A percentile compares a stretch with the other conserved stretches of the same genome.
These are phyloP conservation scores for Phodopus roborovskii DNA, from an alignment of 2,113 vertebrate species.

Conservation along the genomic window DNA sequence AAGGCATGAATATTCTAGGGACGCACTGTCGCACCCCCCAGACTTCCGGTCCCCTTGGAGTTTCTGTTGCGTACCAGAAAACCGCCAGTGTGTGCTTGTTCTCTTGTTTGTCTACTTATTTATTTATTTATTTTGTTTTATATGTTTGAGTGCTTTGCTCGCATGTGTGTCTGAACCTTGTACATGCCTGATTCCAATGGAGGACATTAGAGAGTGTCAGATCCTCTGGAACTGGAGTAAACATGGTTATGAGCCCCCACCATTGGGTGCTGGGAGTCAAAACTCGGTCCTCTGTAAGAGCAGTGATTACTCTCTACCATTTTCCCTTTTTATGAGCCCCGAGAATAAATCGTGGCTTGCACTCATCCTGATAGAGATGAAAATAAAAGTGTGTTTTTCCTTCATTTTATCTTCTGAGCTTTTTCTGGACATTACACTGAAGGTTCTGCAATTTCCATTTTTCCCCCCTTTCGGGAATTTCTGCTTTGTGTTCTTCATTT, in stretches of 20 bases:
- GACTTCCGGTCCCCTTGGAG: accelerated
- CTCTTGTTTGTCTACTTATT: background rate
- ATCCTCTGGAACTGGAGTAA: background rate
- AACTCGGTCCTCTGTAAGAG: too few relatives aligned
- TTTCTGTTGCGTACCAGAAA: accelerated
- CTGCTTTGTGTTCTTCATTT: background rate
- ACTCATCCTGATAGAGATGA: background rate
- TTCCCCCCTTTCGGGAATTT: background rate
- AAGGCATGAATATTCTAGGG: background rate
- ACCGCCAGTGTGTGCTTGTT: background rate
- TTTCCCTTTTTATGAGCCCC: background rate
- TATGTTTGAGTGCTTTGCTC: background rate
- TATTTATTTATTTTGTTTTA: background rate
- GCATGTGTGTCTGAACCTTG: background rate
- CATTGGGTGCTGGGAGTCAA: background rate
- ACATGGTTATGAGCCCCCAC: background rate
- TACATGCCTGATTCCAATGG: background rate
- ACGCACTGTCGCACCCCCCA: background rate
- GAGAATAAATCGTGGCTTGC: background rate
- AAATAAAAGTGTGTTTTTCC: background rate
- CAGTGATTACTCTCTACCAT: background rate
- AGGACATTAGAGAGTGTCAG: too few relatives aligned
- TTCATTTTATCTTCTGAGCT: background rate
- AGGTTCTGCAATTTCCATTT: accelerated
- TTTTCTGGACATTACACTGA: background rate